Percentiles rank a stretch among this genome's conserved stretches.
Conservation (phyloP, 2,888 invertebrate species). For the Epinotia bilunana region DNA sequence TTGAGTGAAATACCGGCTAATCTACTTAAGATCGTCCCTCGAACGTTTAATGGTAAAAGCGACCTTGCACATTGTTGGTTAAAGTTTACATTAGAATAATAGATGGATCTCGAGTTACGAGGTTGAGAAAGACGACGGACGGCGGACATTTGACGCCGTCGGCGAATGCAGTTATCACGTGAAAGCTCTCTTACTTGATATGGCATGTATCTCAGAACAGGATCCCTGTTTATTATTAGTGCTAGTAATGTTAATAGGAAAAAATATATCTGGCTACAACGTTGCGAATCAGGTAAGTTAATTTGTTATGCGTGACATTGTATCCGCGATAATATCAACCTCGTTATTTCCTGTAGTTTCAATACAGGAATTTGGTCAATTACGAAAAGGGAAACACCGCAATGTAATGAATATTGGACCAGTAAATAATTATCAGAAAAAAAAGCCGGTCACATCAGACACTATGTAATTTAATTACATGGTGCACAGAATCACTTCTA, state of each 20-base stretch:
- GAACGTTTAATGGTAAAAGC: neutral
- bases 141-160: conserved; percentile 7
- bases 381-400: neutral
- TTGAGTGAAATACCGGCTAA: neutral
- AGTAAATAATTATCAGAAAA: neutral
- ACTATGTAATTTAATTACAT: no score
- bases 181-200: conserved; percentile 29
- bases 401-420: neutral
- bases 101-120: neutral
- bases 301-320: neutral
- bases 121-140: neutral
- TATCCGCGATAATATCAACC: neutral
- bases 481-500: no score
- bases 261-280: conserved; percentile 6
- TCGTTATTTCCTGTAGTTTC: neutral
- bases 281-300: neutral
- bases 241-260: neutral
- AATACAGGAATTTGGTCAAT: neutral
- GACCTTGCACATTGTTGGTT: neutral
- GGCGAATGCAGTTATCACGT: conserved; percentile 9
- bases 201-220: conserved; percentile 22
- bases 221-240: conserved; percentile 1
- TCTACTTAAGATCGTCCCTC: conserved; percentile 8
- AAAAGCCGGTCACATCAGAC: neutral
- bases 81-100: neutral